Percentiles rank a stretch among this genome's conserved stretches.
Conservation (phyloP, 2,888 invertebrate species). For the Stenotaenia linearis region DNA sequence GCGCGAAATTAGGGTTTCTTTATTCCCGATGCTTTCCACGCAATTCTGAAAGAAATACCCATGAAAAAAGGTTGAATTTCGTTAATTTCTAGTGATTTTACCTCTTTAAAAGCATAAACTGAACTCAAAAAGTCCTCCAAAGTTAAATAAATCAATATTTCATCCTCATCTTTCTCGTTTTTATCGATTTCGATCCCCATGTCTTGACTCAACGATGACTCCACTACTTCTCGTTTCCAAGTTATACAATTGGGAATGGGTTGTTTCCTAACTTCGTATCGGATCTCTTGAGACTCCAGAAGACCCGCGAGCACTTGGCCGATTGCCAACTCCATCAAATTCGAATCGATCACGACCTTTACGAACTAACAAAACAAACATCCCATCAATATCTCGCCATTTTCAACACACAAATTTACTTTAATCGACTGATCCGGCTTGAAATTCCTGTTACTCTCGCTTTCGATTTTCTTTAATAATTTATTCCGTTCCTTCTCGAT, state of each 20-base stretch:
- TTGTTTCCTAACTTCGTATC: conserved; percentile 39
- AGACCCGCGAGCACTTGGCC: conserved; percentile 39
- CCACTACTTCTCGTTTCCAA: conserved; percentile 39
- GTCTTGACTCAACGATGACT: conserved; percentile 1
- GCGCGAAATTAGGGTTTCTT: not conserved
- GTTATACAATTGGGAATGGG: conserved; percentile 38
- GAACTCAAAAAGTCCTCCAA: conserved; percentile 8
- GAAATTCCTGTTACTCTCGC: not conserved
- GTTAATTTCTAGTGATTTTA: not conserved
- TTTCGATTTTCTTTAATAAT: not conserved
- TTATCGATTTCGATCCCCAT: conserved; percentile 34
- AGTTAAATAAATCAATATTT: not conserved
- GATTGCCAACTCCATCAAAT: conserved; percentile 46
- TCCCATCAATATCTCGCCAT: too few relatives aligned
- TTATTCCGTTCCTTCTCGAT: not conserved
- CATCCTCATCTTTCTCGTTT: conserved; percentile 27
- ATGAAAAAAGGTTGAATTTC: not conserved
- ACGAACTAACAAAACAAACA: conserved; percentile 46
- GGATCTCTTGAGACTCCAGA: conserved; percentile 39
- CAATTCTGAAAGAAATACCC: not conserved
- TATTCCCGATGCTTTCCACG: not conserved
- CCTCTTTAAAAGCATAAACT: conserved; percentile 32
- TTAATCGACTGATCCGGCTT: conserved; percentile 54
- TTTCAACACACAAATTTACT: conserved; percentile 42
- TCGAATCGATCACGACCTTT: conserved; percentile 49